phyloP scores from a whole-genome alignment of 2,113 vertebrate genomes.

The Odocoileus hemionus region DNA sequence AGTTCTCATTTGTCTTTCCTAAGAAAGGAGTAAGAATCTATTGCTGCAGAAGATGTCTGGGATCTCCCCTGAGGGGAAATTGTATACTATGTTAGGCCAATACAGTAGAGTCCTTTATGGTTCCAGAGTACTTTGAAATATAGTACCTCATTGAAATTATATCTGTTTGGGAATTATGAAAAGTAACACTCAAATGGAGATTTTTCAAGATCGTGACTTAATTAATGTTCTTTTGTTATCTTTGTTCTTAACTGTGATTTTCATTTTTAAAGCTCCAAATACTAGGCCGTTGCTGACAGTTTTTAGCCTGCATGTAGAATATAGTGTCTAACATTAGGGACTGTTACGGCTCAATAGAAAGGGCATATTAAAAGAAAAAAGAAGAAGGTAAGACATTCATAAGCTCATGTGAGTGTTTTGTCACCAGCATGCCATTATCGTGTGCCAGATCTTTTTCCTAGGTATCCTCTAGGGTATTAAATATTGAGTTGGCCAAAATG shows the following conservation, averaged over 20 bases:
- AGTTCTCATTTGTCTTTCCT: neutral
- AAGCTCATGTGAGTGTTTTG: neutral
- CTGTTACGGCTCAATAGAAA: neutral
- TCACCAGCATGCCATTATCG: neutral
- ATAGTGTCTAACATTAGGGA: neutral
- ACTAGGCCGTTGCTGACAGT: neutral
- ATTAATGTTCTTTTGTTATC: neutral
- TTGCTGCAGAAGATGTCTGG: neutral
- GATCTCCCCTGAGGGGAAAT: neutral
- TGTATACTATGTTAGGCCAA: neutral
- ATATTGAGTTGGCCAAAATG: neutral
- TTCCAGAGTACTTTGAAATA: neutral
- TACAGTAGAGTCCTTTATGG: neutral
- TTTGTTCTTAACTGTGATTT: slow-evolving; percentile 22
- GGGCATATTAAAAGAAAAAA: neutral
- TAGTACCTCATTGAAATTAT: neutral
- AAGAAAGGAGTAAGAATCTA: neutral
- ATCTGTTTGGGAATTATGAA: neutral
- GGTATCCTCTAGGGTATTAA: neutral
- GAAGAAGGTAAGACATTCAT: neutral
- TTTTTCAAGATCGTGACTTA: slow-evolving; percentile 23
- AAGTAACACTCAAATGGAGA: neutral
- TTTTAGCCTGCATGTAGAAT: neutral
- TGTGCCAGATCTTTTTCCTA: neutral
- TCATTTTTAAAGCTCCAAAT: neutral